Evolutionary conservation across 2,888 invertebrate genomes (phyloP), one percentile per base, ranked within the genome.

Genomic region (Ophraella communa): DNA sequence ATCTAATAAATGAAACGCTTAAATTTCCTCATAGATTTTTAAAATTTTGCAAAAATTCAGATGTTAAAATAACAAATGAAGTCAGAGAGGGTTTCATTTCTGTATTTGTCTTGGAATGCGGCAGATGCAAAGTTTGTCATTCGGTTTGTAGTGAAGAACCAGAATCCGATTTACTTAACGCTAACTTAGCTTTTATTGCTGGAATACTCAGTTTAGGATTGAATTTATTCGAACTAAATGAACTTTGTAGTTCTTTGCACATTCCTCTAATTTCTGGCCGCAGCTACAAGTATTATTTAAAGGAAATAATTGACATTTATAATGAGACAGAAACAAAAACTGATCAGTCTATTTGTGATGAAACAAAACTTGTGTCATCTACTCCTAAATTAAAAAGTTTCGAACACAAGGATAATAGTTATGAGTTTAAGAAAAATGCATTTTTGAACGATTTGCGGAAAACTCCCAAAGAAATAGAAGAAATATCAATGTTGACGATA

Each of bases 91-190:
- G 74, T 42, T 69, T 73, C 44, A 60, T 69, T 21, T 75, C 75
- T 1, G 58, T 73, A 17, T 71, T 71, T 47, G 56, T 74, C 10
- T 42, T 75, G 18, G 62, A 62, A 14, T 75, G 75, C 30, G 57
- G 59, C 3, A 62, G 65, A 27, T 75, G 75, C 35, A 56, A 68
- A 56, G 70, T 62, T 27, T 65, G 70, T 21, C 68, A 71, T 54
- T 56, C 71, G 8, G 66, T 75, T 1, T 72, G 72, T 54, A 74
- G 71, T 42, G 75, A 75, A 62, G 72, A 75, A 35, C 72, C 73
- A 1, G 65, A 71, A 47, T 66, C 65, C 0, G 74, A 73, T 10
- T 57, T 72, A 27, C 67, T 75, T 57, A 72, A 70, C 45, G 72
- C 71, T 1, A 74, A 74, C 66, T 66, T 74, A 35, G 74, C 75